Evolutionary conservation across 2,113 vertebrate species (phyloP), one percentile per base, ranked within the genome.

Genomic region (Elgaria multicarinata): DNA sequence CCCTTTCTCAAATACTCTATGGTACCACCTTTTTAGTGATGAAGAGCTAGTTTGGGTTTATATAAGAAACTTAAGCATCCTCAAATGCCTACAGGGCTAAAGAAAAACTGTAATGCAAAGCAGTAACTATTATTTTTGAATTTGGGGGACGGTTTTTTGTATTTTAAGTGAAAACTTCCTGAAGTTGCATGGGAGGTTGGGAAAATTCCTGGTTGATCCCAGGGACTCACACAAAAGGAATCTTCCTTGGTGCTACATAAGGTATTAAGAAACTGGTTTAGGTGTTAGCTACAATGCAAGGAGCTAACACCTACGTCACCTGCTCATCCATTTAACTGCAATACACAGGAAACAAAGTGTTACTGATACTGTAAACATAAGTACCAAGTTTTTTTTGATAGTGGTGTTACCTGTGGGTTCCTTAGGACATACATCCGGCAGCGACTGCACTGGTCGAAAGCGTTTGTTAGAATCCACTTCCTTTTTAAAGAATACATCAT

Each of bases 351-450:
- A 39, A 66, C 28, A 39, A 76, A 75, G 26, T 39, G 26, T 24
- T 4, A 26, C 22, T 55, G 3, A 8, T 14, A 81, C 64, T 0
- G 67, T 33, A 10, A 82, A 85, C 6, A 0, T 1, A 55, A 0
- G 67, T 10, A 76, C 3, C 2, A 78, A 58, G 20, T 4, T 24
- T 26, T 24, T 26, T 76, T 39, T 7, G 1, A 0, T 55, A 84
- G 26, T 53, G 22, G 0, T 2, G 3, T 95, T 95, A 98, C 99
- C 99, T 90, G 98, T 98, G 87, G 99, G 99, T 87, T 99, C 99
- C 96, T 98, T 98, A 86, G 99, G 99, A 94, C 99, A 99, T 80
- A 99, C 99, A 83, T 99, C 99, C 7, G 99, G 99, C 93, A 99
- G 97, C 22, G 98, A 98, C 93, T 98, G 97, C 50, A 97, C 90